Evolutionary conservation across 1,140 invertebrate species (phyloP).

Genomic region (Heliconius hermathena): DNA sequence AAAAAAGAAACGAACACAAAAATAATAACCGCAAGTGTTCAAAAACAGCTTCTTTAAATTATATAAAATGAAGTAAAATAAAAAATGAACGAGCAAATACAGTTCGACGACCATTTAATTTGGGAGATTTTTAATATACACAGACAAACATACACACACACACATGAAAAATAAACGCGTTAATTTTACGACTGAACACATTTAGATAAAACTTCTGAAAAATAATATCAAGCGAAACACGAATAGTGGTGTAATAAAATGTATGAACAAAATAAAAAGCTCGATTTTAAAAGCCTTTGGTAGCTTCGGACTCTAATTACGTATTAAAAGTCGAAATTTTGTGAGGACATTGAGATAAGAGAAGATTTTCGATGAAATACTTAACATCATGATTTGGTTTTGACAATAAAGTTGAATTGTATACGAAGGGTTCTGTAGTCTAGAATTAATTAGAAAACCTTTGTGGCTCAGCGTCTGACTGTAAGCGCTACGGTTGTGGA

Average conservation of each 20-base stretch:
- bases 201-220: conserved; percentile 12
- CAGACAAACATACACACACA: not conserved
- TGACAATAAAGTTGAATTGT: too few species aligned
- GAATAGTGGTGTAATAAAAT: conserved; percentile 2
- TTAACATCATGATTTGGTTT: conserved; percentile 3
- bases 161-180: not conserved
- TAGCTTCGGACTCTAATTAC: conserved; percentile 1
- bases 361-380: conserved; percentile 8
- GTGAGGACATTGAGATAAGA: conserved; percentile 8
- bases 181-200: conserved; percentile 10
- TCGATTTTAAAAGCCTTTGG: conserved; percentile 9
- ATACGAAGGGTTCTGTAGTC: not conserved
- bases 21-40: not conserved
- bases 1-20: not conserved
- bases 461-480: too few species aligned
- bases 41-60: not conserved
- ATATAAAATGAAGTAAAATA: not conserved
- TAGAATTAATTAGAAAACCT: too few species aligned
- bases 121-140: not conserved
- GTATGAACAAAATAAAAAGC: not conserved
- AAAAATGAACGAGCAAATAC: not conserved
- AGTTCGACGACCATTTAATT: conserved; percentile 6
- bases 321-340: not conserved
- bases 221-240: not conserved
- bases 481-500: too few species aligned